These are phyloP conservation scores for Asobara japonica DNA, from an alignment of 1,140 invertebrate species.

Conservation along the genomic window DNA sequence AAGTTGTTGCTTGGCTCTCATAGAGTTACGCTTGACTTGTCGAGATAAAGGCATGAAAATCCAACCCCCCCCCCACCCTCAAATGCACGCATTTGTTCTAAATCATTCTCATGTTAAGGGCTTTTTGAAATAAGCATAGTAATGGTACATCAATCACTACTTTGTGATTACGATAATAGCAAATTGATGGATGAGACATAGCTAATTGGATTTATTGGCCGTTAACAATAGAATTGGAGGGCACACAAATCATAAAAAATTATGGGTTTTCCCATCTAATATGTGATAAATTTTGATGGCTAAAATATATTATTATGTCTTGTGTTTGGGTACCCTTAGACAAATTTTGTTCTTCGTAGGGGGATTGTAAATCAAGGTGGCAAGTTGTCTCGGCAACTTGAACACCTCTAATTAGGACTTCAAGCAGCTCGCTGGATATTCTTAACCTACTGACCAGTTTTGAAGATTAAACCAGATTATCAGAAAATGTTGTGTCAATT, in stretches of 20 bases:
- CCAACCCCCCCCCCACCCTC: background rate
- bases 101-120: background rate
- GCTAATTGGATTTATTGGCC: background rate
- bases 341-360: background rate
- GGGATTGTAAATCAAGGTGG: background rate
- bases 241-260: background rate
- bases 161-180: background rate
- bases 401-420: slow-evolving; percentile 25
- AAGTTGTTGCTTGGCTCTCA: background rate
- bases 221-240: background rate
- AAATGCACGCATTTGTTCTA: background rate
- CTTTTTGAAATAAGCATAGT: background rate
- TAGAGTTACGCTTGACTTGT: slow-evolving; percentile 16
- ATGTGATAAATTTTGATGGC: background rate
- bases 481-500: slow-evolving; percentile 2
- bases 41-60: slow-evolving; percentile 23
- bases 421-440: slow-evolving; percentile 37
- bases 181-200: background rate
- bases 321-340: background rate
- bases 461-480: background rate
- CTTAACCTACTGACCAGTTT: slow-evolving; percentile 64
- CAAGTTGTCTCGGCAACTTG: background rate
- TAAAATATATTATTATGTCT: background rate
- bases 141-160: background rate
- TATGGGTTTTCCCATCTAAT: background rate